Conservation (phyloP, 1,140 invertebrate genomes). For the Rhyacophila brunnea region DNA sequence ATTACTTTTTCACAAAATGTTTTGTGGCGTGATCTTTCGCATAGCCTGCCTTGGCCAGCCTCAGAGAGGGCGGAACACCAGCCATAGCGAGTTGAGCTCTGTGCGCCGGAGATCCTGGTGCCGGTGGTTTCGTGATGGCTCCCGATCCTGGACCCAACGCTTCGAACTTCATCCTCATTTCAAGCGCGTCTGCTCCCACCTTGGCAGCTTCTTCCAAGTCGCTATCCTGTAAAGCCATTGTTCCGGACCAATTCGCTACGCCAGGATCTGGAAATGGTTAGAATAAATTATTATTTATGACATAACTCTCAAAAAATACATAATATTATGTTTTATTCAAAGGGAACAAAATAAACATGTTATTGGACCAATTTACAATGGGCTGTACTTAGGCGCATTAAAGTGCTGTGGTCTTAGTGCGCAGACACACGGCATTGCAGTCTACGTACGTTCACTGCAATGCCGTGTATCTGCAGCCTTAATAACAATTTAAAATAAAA, state of each 20-base stretch:
- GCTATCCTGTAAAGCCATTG: constrained; percentile 38
- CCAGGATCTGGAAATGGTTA: too few relatives aligned
- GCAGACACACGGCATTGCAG: too few relatives aligned
- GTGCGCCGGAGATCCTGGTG: constrained; percentile 60
- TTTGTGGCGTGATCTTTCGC: constrained; percentile 66
- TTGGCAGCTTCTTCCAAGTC: constrained; percentile 49
- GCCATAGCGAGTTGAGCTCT: constrained; percentile 67
- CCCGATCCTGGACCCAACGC: constrained; percentile 47
- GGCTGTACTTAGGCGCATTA: too few relatives aligned
- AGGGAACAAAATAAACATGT: too few relatives aligned
- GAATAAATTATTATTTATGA: too few relatives aligned
- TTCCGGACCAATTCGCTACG: constrained; percentile 36
- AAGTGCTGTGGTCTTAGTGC: too few relatives aligned
- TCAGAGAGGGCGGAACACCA: constrained; percentile 57
- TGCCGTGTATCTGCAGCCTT: too few relatives aligned
- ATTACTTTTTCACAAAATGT: constrained; percentile 43
- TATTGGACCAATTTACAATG: too few relatives aligned
- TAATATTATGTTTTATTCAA: too few relatives aligned
- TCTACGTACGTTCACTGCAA: too few relatives aligned
- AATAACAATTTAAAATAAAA: too few relatives aligned
- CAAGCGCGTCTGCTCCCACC: constrained; percentile 58
- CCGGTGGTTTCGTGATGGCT: not conserved
- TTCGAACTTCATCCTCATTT: constrained; percentile 56
- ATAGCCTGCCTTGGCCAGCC: constrained; percentile 61
- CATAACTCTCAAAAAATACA: too few relatives aligned